Evolutionary conservation across 2,797 vertebrate genomes (phyloP).

Genomic region (Ciconia nigra): DNA sequence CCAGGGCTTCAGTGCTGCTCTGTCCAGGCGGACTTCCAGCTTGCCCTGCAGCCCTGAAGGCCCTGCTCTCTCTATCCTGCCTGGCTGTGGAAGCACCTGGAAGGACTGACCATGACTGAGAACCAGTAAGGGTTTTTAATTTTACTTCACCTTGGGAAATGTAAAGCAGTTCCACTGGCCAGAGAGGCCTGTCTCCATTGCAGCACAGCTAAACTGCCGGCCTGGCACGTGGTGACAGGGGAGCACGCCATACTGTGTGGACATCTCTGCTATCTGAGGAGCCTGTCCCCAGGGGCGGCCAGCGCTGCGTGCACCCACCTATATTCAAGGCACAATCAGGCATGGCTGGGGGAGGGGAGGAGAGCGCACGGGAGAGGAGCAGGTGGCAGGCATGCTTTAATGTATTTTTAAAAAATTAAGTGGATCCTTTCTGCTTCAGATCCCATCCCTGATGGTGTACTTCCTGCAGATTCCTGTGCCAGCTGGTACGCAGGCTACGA

Average conservation of each 20-base stretch:
- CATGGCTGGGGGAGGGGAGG: background rate
- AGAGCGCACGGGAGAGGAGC: background rate
- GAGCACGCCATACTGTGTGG: background rate
- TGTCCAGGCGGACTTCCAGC: background rate
- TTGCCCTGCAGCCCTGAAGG: background rate
- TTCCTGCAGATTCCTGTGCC: background rate
- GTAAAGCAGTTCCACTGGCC: background rate
- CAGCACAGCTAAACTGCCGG: background rate
- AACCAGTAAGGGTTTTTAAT: background rate
- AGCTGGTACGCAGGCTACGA: background rate
- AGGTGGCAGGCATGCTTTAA: background rate
- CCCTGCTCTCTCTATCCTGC: background rate
- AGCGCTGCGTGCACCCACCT: rapidly evolving
- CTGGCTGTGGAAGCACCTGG: background rate
- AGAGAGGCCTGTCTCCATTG: background rate
- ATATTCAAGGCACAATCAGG: background rate
- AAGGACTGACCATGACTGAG: background rate
- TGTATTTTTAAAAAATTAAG: background rate
- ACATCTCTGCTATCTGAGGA: background rate
- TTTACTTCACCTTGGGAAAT: background rate
- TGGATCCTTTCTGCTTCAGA: background rate
- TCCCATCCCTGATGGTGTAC: background rate
- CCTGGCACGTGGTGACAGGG: background rate
- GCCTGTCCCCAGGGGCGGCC: rapidly evolving
- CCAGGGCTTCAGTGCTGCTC: background rate